Evolutionary conservation across 2,797 vertebrate genomes (phyloP).

Genomic region (Gymnoscopelus microlampas): DNA sequence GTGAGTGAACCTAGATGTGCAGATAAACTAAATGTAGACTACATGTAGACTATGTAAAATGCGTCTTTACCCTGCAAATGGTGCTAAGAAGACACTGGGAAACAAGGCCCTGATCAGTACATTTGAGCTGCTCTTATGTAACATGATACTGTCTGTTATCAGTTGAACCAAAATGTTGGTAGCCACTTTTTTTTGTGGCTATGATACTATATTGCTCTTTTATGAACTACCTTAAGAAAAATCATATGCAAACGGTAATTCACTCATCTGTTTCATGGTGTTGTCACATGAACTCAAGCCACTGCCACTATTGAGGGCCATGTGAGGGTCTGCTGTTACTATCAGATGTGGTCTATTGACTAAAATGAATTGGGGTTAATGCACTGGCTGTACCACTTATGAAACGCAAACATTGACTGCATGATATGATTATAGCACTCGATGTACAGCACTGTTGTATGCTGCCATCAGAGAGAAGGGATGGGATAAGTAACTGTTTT

Average conservation of each 20-base stretch:
- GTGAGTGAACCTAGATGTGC: too few relatives aligned
- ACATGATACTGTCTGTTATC: conserved; percentile 21
- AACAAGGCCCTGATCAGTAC: conserved; percentile 1
- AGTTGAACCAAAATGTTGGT: not conserved
- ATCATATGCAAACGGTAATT: not conserved
- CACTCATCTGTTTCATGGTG: not conserved
- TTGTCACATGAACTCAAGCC: conserved; percentile 48
- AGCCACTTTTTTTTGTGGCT: not conserved
- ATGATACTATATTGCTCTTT: conserved; percentile 22
- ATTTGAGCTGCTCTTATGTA: conserved; percentile 16
- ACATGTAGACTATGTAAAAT: not conserved
- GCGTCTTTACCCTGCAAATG: not conserved
- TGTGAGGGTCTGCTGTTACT: conserved; percentile 2
- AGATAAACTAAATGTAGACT: too few relatives aligned
- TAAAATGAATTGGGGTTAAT: conserved; percentile 10
- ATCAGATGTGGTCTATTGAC: conserved; percentile 14
- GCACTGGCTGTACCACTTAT: conserved; percentile 10
- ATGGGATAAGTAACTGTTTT: too few relatives aligned
- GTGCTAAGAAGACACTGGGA: not conserved
- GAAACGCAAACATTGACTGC: conserved; percentile 21
- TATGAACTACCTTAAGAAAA: not conserved
- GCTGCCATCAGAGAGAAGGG: not conserved
- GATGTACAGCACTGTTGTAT: conserved; percentile 3
- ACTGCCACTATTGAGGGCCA: conserved; percentile 19
- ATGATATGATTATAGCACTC: conserved; percentile 16